Base-by-base conservation (phyloP, 2,797 vertebrate species). In the Takifugu rubripes region DNA sequence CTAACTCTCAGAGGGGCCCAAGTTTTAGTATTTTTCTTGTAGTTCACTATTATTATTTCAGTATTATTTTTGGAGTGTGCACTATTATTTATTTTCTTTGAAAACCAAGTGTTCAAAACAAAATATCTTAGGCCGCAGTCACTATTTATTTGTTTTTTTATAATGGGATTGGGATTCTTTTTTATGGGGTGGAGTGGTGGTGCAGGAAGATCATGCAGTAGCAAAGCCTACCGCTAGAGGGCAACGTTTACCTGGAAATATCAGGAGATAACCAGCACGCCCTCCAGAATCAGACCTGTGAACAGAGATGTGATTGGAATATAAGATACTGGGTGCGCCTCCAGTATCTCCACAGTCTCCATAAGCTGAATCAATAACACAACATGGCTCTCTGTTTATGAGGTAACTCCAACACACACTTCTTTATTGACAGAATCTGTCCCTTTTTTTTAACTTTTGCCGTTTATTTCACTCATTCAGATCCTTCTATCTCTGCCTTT, bases 191-290 rank as follows among this genome's bases (percentile, higher is more conserved):
- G 5, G 1, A 21, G 6, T 1, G 3, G 10, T 0, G 1, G 4
- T 25, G 1, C 8, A 5, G 24, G 6, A 29, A 25, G 9, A 1
- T 2, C 16, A 1, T 64, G 64, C 59, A 75, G 59, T 77, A 59
- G 16, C 27, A 1, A 9, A 27, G 11, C 0, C 3, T 25, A 49
- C 83, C 87, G 70, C 68, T 45, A 77, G 86, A 75, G 58, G 74
- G 64, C 3, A 25, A 17, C 72, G 60, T 29, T 17, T 21, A 29
- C 40, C 25, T 43, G 56, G 24, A 14, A 21, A 7, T 45, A 49
- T 5, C 47, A 36, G 26, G 31, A 7, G 31, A 33, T 9, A 52
- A 25, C 9, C 44, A n/a, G 47, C 24, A 5, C 24, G 11, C 3
- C 21, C 17, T 24, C 21, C 5, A 40, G 14, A 64, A 21, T 48